Conservation (phyloP, 2,797 vertebrate genomes). For the Amblyopsis hoosieri region DNA sequence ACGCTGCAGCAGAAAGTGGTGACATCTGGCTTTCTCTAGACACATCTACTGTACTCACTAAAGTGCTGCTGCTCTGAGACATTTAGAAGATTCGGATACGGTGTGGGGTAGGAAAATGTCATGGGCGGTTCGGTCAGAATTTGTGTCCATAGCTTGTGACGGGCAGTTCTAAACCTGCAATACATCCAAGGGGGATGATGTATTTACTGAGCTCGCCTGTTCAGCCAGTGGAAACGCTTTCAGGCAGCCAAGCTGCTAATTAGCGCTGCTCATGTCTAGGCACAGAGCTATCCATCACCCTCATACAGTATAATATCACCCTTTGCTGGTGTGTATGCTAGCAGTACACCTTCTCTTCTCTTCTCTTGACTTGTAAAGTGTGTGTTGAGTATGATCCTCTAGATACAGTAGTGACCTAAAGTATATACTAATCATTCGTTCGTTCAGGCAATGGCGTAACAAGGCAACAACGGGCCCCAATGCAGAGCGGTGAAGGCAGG, state of each 20-base stretch:
- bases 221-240: neutral
- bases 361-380: neutral
- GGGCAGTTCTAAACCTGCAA: neutral
- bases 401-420: no score
- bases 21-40: no score
- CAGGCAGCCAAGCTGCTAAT: conserved; percentile 31
- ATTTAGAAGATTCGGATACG: conserved; percentile 8
- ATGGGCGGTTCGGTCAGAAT: conserved; percentile 9
- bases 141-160: neutral
- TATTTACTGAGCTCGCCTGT: neutral
- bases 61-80: neutral
- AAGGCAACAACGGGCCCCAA: no score
- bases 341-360: neutral
- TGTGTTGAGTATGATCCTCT: no score
- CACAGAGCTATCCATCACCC: conserved; percentile 40
- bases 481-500: no score
- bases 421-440: no score
- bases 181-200: neutral
- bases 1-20: no score
- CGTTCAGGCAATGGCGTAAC: no score
- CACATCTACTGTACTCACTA: no score
- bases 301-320: conserved; percentile 8
- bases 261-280: conserved; percentile 29
- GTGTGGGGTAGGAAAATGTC: conserved; percentile 15
- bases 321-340: neutral